A percentile compares a stretch with the other conserved stretches of the same genome.
phyloP scores from a whole-genome alignment of 37 sponge, comb jelly and placozoan genomes.

The Beroe forskalii region DNA sequence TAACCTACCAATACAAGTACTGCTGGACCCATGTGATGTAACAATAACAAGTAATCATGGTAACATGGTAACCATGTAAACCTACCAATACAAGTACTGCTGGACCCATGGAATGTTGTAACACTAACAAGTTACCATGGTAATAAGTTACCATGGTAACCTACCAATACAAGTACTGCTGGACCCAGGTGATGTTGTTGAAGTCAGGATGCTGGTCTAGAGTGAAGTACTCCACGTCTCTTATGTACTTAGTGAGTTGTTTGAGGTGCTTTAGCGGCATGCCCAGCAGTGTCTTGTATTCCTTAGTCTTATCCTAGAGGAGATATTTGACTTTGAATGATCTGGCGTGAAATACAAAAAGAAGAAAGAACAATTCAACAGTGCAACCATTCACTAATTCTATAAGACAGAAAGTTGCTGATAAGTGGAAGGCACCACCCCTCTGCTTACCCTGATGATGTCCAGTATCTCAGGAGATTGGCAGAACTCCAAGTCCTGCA shows the following conservation, averaged over 20 bases:
- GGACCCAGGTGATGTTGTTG: constrained; percentile 1
- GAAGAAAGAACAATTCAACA: background rate
- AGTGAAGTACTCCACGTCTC: background rate
- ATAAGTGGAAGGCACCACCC: no score
- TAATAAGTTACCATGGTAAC: no score
- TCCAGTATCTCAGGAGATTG: background rate
- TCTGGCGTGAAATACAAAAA: background rate
- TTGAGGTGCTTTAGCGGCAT: constrained; percentile 19
- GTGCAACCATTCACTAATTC: no score
- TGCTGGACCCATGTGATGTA: no score
- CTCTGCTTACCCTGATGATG: background rate
- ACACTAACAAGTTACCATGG: no score
- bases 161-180: no score
- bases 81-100: no score
- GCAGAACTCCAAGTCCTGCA: background rate
- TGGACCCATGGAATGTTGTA: no score
- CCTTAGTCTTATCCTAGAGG: background rate
- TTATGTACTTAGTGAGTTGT: background rate
- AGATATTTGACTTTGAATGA: background rate
- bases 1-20: no score
- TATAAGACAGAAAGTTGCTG: no score
- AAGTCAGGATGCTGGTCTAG: background rate
- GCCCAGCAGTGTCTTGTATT: background rate
- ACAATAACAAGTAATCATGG: no score
- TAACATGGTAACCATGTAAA: no score